Conservation (phyloP, 2,888 invertebrate species). For the Nomada goodeniana region DNA sequence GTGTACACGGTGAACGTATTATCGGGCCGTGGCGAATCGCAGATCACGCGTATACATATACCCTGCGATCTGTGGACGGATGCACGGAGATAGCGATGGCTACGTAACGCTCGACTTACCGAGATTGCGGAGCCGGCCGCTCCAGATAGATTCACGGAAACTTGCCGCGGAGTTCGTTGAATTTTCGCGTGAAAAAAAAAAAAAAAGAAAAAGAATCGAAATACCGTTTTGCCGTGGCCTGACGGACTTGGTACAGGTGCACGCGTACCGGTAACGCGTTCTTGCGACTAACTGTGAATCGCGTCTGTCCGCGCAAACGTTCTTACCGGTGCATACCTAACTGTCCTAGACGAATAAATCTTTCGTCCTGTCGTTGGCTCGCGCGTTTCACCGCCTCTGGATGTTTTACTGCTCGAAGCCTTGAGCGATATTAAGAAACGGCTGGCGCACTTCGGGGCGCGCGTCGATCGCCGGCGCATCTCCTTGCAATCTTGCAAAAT, state of each 20-base stretch:
- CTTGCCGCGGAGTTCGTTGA: not conserved
- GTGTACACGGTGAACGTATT: constrained; percentile 21
- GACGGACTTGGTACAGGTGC: constrained; percentile 18
- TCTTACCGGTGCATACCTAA: constrained; percentile 56
- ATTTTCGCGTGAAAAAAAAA: constrained; percentile 28
- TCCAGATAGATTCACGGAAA: constrained; percentile 8
- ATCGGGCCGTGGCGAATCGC: constrained; percentile 22
- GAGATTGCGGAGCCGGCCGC: not conserved
- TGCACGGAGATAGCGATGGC: not conserved
- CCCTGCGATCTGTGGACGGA: not conserved
- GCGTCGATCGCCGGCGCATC: not conserved
- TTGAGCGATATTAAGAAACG: not conserved
- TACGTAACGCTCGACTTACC: constrained; percentile 16
- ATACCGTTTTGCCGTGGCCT: constrained; percentile 50
- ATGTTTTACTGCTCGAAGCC: not conserved
- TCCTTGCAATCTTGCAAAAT: constrained; percentile 55
- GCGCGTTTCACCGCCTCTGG: not conserved
- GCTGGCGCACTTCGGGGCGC: not conserved
- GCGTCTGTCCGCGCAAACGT: constrained; percentile 18
- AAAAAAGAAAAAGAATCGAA: constrained; percentile 11
- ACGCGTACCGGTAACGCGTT: constrained; percentile 35
- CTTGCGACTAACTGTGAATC: constrained; percentile 61
- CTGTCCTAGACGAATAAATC: constrained; percentile 59
- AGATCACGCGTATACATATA: not conserved
- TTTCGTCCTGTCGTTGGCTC: constrained; percentile 13